Evolutionary conservation across 1,140 invertebrate species (phyloP).

Genomic region (Drosophila navojoa): DNA sequence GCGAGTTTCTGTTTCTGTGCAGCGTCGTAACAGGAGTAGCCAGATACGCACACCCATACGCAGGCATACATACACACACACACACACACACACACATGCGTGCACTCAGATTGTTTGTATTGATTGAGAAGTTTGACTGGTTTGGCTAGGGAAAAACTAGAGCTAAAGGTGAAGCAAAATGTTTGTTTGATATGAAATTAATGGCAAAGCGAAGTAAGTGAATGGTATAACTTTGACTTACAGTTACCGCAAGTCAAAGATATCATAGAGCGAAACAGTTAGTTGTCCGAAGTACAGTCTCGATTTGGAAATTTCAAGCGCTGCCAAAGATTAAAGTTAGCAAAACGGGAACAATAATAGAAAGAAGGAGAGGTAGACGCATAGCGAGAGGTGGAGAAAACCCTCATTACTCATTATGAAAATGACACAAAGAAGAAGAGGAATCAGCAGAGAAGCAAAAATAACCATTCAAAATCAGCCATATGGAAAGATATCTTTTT

Average conservation of each 20-base stretch:
- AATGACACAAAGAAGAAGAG: slow-evolving; percentile 52
- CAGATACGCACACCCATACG: neutral
- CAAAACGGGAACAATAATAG: neutral
- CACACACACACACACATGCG: no score
- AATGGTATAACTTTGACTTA: neutral
- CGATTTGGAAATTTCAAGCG: neutral
- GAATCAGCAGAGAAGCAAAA: slow-evolving; percentile 20
- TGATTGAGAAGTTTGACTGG: slow-evolving; percentile 57
- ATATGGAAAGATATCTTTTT: slow-evolving; percentile 77
- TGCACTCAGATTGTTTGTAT: slow-evolving; percentile 32
- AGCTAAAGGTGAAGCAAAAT: slow-evolving; percentile 8
- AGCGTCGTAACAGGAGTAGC: slow-evolving; percentile 5
- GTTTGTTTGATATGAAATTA: neutral
- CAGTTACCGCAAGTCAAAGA: neutral
- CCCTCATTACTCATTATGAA: slow-evolving; percentile 67
- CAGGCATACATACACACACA: no score
- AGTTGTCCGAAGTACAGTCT: slow-evolving; percentile 20
- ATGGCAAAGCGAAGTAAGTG: neutral
- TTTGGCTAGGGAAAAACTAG: slow-evolving; percentile 5
- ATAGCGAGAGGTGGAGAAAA: neutral
- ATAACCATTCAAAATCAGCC: slow-evolving; percentile 72
- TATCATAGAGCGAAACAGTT: neutral
- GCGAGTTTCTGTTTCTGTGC: slow-evolving; percentile 34
- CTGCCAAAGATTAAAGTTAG: slow-evolving; percentile 6
- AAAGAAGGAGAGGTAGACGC: neutral